Conservation (phyloP, 2,113 vertebrate genomes). For the Upupa epops region DNA sequence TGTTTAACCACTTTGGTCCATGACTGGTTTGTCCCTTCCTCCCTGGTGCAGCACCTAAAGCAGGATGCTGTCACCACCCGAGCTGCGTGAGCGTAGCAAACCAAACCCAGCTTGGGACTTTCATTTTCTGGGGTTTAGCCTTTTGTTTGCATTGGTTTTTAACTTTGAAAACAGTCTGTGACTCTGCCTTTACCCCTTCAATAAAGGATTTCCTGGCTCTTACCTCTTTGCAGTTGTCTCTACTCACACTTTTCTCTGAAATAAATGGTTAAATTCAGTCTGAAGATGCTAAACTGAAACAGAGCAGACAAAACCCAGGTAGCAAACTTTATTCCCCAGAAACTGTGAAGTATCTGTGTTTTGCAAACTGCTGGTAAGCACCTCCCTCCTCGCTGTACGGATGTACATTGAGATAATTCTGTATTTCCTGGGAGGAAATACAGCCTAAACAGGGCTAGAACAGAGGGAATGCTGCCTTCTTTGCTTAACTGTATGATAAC, state of each 20-base stretch:
- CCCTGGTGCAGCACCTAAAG: neutral
- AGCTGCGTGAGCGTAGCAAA: neutral
- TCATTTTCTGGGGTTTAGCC: neutral
- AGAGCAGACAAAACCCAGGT: neutral
- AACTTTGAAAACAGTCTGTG: constrained; percentile 24
- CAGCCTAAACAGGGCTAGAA: neutral
- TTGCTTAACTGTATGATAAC: neutral
- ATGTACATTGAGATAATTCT: neutral
- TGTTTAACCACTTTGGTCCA: neutral
- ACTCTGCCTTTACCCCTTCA: constrained; percentile 51
- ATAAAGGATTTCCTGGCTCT: constrained; percentile 62
- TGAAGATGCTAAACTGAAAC: neutral
- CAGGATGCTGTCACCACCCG: neutral
- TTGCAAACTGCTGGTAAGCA: neutral
- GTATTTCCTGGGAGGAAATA: neutral
- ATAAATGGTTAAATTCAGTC: neutral
- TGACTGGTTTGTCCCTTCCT: neutral
- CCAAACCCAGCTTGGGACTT: neutral
- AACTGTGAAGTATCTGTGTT: neutral
- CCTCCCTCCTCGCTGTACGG: neutral
- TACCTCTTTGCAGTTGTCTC: neutral
- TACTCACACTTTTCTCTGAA: neutral
- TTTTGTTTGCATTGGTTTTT: constrained; percentile 21
- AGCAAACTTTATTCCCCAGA: neutral
- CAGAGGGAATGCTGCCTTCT: neutral